phyloP scores from a whole-genome alignment of 2,113 vertebrate species.

The Oriolus oriolus region DNA sequence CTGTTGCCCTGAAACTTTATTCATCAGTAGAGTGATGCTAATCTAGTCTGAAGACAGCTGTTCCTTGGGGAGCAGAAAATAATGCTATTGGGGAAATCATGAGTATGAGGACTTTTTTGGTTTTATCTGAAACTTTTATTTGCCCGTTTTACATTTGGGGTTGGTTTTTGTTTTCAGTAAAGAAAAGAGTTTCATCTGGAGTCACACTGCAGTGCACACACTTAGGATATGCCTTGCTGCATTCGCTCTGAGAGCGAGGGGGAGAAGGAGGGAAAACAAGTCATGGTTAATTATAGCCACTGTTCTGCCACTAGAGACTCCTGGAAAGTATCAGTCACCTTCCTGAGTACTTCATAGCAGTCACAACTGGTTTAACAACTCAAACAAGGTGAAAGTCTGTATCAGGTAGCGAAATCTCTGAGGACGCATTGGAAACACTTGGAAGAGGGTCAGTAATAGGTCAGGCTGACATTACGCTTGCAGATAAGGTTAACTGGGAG shows the following conservation, averaged over 20 bases:
- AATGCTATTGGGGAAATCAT: neutral
- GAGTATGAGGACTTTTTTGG: neutral
- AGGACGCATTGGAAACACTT: neutral
- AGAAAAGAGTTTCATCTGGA: neutral
- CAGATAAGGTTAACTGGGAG: neutral
- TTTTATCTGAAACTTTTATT: neutral
- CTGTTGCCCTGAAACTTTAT: neutral
- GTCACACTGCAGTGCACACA: neutral
- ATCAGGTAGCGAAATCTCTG: neutral
- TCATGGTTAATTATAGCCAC: conserved; percentile 3
- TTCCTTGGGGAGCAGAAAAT: neutral
- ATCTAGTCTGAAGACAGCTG: neutral
- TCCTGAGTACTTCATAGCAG: neutral
- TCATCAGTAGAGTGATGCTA: neutral
- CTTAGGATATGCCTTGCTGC: neutral
- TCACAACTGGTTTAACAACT: neutral
- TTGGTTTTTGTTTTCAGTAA: neutral
- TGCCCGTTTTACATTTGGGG: neutral
- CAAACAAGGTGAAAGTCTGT: neutral
- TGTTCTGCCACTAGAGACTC: neutral
- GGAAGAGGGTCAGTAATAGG: neutral
- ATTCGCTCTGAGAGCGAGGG: neutral
- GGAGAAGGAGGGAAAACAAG: neutral
- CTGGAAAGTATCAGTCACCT: conserved; percentile 2
- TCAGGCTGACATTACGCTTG: neutral